Conservation (phyloP, 2,113 vertebrate genomes). For the Siphamia tubifer region DNA sequence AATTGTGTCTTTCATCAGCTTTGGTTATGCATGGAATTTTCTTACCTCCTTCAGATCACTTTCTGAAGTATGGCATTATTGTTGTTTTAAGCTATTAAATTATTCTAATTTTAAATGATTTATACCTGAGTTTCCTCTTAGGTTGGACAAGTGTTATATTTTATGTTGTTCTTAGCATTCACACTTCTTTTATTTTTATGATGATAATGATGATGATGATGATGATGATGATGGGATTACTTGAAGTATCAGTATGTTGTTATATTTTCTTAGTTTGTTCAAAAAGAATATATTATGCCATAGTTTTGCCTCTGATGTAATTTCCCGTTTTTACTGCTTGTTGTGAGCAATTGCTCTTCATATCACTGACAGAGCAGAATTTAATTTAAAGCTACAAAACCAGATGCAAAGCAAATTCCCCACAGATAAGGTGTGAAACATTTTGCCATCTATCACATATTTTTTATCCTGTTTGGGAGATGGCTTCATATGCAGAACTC, state of each 20-base stretch:
- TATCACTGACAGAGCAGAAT: too few relatives aligned
- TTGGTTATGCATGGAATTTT: conserved; percentile 75
- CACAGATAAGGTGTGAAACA: too few relatives aligned
- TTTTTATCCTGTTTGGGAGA: too few relatives aligned
- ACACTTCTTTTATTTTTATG: conserved; percentile 37
- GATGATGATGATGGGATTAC: conserved; percentile 62
- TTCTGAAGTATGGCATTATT: conserved; percentile 64
- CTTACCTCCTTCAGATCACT: conserved; percentile 59
- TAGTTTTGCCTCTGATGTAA: conserved; percentile 26
- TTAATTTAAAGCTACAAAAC: too few relatives aligned
- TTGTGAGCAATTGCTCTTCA: background rate
- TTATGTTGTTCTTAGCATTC: conserved; percentile 44
- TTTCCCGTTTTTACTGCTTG: conserved; percentile 3
- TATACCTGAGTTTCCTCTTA: conserved; percentile 41
- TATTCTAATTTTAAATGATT: conserved; percentile 62
- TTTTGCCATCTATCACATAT: too few relatives aligned
- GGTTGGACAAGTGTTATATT: conserved; percentile 38
- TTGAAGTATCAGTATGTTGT: conserved; percentile 74
- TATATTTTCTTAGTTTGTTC: conserved; percentile 51
- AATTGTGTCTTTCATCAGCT: conserved; percentile 62
- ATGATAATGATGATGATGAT: background rate
- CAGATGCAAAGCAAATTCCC: too few relatives aligned
- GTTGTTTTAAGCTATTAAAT: conserved; percentile 57
- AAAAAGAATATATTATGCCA: conserved; percentile 54
- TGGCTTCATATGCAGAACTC: too few relatives aligned